Evolutionary conservation across 2,888 invertebrate genomes (phyloP), one percentile per base, ranked within the genome.

Genomic region (Drosophila phalerata): DNA sequence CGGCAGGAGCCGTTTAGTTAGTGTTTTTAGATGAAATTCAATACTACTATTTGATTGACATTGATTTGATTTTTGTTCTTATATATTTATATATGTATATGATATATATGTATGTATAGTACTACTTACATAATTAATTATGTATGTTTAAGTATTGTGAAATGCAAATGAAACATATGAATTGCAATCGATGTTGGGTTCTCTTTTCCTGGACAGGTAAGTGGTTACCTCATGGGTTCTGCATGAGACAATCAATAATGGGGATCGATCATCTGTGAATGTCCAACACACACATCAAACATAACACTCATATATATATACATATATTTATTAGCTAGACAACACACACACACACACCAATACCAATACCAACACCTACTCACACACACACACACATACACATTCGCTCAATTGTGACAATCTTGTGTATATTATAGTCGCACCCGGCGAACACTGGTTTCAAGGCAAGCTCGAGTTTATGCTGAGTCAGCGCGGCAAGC

Each of bases 401-500:
- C 66, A 77, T 51, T 49, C 69, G 74, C 62, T 79, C 66, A 77
- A 74, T 72, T 49, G 56, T 76, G 58, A 56, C 58, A 66, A 74
- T 79, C 69, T 73, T 78, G 73, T 79, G 67, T 70, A 75, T 87
- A 79, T 85, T 84, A 53, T 88, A 93, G 93, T 93, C 88, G 91
- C 92, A 76, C 93, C 93, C 51, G 93, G 93, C 67, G 93, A 93
- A 77, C 92, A 92, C 86, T 93, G 93, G 93, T 92, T 91, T 78
- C 91, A 92, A 78, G 93, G 93, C 73, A 93, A 93, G 84, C 89
- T 93, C 78, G 92, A 93, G 85, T 93, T 93, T 79, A 93, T 93
- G 93, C 90, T 93, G 67, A 93, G 93, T 73, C 93, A 93, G 77
- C 91, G 93, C 5, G 93, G 93, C 61, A 93, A 93, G 58, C 93